Base-by-base conservation (phyloP, 2,888 invertebrate species). In the Steinernema hermaphroditum region DNA sequence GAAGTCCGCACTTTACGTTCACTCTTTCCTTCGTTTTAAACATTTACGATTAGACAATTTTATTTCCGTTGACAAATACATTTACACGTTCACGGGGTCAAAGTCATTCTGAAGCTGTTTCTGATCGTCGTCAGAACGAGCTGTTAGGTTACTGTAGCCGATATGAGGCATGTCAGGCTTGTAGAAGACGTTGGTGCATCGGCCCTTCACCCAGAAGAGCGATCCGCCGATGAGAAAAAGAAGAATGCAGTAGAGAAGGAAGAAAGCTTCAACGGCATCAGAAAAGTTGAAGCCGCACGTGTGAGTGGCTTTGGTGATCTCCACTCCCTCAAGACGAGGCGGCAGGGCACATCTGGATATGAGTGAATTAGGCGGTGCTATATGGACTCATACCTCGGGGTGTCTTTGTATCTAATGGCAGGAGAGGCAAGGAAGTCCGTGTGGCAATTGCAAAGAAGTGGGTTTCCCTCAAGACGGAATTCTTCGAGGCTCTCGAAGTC, bases 111-210 rank as follows among this genome's bases (percentile, higher is more conserved):
- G 72, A 6, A 69, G 69, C 29, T 69, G 69, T 24, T 68, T 50
- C 32, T 72, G 68, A 14, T 75, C 75, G 37, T 75, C 75, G 19
- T 75, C 75, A 22, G 57, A 14, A 24, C 72, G 46, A 2, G 75
- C 69, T 12, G 34, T 75, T 43, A 75, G 70, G 43, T 75, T 75
- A 32, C 68, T 75, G 71, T 76, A 75, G 2, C 75, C 75, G 34
- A 75, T 75, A 62, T 75, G 70, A 9, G 75, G 75, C 57, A 74
- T 74, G 44, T 69, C 68, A 9, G 75, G 70, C 27, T 44, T 37
- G 68, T 75, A 74, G 57, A 72, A 70, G 8, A 68, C 19, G 54
- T 76, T 75, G 9, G 24, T 68, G n/a, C 29, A 44, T 24, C 62
- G 54, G n/a, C 71, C 71, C 19, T 71, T 75, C 37, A 27, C 41